Percentiles rank a stretch among this genome's conserved stretches.
Evolutionary conservation across 2,888 invertebrate species (phyloP).

Genomic region (Plutella xylostella): DNA sequence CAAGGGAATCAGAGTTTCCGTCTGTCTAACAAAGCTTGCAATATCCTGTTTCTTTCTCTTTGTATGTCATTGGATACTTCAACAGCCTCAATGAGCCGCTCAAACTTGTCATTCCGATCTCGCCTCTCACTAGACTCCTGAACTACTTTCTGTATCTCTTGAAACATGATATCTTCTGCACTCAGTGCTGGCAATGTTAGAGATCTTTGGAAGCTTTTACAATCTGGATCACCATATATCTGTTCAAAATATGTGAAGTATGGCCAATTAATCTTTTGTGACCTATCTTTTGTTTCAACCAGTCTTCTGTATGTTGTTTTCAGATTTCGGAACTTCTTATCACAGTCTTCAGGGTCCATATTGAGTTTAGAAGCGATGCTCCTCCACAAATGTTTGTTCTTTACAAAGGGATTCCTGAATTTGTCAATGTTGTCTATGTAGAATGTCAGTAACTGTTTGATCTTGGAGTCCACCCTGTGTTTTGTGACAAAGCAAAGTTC

Average conservation of each 20-base stretch:
- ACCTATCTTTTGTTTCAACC: not conserved
- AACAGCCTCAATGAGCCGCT: conserved; percentile 36
- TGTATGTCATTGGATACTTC: conserved; percentile 54
- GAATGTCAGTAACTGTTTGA: conserved; percentile 42
- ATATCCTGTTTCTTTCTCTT: conserved; percentile 49
- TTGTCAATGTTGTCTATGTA: conserved; percentile 48
- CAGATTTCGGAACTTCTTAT: conserved; percentile 53
- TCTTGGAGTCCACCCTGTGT: conserved; percentile 35
- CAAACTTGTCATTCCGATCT: conserved; percentile 40
- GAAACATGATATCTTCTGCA: conserved; percentile 28
- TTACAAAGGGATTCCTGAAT: conserved; percentile 44
- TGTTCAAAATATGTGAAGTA: conserved; percentile 50
- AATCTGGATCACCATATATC: conserved; percentile 35
- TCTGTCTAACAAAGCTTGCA: conserved; percentile 41
- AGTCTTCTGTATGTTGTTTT: conserved; percentile 51
- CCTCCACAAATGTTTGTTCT: conserved; percentile 49
- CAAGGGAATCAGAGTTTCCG: no score
- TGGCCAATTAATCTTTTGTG: conserved; percentile 45
- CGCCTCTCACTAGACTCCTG: conserved; percentile 29
- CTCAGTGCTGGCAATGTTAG: conserved; percentile 8
- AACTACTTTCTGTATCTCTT: conserved; percentile 34
- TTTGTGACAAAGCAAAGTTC: not conserved
- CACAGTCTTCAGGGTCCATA: conserved; percentile 36
- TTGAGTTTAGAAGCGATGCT: conserved; percentile 37
- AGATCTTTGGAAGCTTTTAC: no score